Evolutionary conservation across 2,797 vertebrate genomes (phyloP).

Genomic region (Sternarchorhynchus goeldii): DNA sequence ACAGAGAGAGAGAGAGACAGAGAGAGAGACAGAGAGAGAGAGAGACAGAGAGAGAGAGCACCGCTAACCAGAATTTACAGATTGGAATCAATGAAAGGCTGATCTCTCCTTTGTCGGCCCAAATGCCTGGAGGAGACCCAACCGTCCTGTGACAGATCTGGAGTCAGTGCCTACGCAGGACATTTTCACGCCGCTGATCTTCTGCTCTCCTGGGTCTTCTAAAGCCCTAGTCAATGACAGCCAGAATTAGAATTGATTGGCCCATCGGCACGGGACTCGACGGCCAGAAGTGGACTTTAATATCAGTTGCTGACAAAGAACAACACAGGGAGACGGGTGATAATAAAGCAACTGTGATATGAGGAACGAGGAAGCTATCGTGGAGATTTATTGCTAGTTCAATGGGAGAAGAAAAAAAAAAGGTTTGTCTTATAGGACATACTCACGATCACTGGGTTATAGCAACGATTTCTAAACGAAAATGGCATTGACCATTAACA

Average conservation of each 20-base stretch:
- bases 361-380: slow-evolving; percentile 16
- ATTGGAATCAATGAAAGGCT: slow-evolving; percentile 65
- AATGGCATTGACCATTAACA: slow-evolving; percentile 67
- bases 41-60: slow-evolving; percentile 55
- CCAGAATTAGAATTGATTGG: slow-evolving; percentile 78
- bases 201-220: slow-evolving; percentile 68
- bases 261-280: slow-evolving; percentile 59
- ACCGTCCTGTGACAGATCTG: slow-evolving; percentile 50
- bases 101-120: slow-evolving; percentile 70
- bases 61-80: slow-evolving; percentile 76
- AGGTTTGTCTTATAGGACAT: background rate
- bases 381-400: background rate
- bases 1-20: slow-evolving; percentile 29
- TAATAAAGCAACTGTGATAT: slow-evolving; percentile 35
- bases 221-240: slow-evolving; percentile 67
- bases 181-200: slow-evolving; percentile 62
- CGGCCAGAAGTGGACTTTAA: slow-evolving; percentile 48
- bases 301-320: slow-evolving; percentile 36
- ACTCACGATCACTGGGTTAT: background rate
- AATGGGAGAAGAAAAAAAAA: slow-evolving; percentile 5
- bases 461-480: slow-evolving; percentile 60
- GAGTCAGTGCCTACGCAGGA: slow-evolving; percentile 68
- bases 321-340: slow-evolving; percentile 22
- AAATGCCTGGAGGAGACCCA: slow-evolving; percentile 66
- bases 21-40: slow-evolving; percentile 24